Conservation (phyloP, 2,888 invertebrate species). For the Polydrusus cervinus region DNA sequence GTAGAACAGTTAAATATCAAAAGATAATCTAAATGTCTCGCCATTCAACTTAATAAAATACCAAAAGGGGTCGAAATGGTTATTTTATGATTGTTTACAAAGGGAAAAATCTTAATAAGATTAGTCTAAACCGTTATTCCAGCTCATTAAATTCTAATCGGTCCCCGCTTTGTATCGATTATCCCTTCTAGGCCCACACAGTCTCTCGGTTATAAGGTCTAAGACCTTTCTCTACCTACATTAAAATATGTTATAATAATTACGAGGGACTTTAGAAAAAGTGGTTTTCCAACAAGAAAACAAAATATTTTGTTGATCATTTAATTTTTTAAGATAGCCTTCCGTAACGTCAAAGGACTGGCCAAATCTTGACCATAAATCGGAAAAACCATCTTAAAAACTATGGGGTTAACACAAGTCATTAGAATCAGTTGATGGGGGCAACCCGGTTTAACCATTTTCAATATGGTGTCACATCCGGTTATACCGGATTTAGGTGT, state of each 20-base stretch:
- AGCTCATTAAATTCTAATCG: slow-evolving; percentile 10
- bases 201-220: neutral
- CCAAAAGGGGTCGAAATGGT: slow-evolving; percentile 1
- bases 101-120: slow-evolving; percentile 10
- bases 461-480: too few species aligned
- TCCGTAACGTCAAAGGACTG: too few species aligned
- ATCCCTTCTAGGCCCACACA: neutral
- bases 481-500: too few species aligned
- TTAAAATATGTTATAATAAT: neutral
- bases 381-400: too few species aligned
- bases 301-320: too few species aligned
- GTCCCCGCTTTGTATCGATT: slow-evolving; percentile 14
- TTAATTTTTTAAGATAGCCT: too few species aligned
- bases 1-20: neutral
- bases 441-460: too few species aligned
- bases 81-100: slow-evolving; percentile 20
- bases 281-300: too few species aligned
- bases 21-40: neutral
- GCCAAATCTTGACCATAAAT: too few species aligned
- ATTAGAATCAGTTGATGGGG: too few species aligned
- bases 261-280: too few species aligned
- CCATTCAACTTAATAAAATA: slow-evolving; percentile 12
- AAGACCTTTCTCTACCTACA: neutral
- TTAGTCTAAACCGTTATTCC: slow-evolving; percentile 8
- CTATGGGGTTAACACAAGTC: too few species aligned